phyloP scores from a whole-genome alignment of 37 sponge, comb jelly and placozoan species.

The Chondrilla cf. caribensis region DNA sequence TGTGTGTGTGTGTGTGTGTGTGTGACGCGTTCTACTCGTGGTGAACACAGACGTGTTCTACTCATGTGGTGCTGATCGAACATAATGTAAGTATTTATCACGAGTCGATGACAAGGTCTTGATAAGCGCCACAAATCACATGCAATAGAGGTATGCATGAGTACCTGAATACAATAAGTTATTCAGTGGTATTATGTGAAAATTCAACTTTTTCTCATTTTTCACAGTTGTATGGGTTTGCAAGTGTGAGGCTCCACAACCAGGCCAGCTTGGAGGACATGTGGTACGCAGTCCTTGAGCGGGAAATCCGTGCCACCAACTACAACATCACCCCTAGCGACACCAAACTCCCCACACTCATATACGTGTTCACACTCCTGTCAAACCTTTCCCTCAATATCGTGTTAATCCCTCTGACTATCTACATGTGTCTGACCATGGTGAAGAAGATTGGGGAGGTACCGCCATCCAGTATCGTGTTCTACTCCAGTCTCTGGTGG shows the following conservation, averaged over 20 bases:
- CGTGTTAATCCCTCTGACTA: not conserved
- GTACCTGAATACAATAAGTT: too few species aligned
- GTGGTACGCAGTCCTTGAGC: not conserved
- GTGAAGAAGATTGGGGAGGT: not conserved
- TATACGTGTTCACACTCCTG: not conserved
- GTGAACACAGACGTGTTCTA: too few species aligned
- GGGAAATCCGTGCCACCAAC: not conserved
- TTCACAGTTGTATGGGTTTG: conserved; percentile 5
- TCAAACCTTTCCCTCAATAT: conserved; percentile 17
- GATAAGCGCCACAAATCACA: too few species aligned
- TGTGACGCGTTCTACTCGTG: too few species aligned
- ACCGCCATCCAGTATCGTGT: not conserved
- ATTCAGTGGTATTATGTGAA: too few species aligned
- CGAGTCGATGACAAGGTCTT: too few species aligned
- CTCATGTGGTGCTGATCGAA: too few species aligned
- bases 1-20: too few species aligned
- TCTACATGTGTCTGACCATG: not conserved
- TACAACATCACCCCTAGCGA: not conserved
- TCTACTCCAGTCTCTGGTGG: conserved; percentile 20
- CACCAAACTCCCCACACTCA: not conserved
- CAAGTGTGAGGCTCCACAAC: not conserved
- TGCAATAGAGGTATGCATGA: too few species aligned
- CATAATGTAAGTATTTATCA: too few species aligned
- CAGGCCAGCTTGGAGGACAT: not conserved
- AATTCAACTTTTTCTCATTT: not conserved